Conservation (phyloP, 2,113 vertebrate genomes). For the Myotis yumanensis region DNA sequence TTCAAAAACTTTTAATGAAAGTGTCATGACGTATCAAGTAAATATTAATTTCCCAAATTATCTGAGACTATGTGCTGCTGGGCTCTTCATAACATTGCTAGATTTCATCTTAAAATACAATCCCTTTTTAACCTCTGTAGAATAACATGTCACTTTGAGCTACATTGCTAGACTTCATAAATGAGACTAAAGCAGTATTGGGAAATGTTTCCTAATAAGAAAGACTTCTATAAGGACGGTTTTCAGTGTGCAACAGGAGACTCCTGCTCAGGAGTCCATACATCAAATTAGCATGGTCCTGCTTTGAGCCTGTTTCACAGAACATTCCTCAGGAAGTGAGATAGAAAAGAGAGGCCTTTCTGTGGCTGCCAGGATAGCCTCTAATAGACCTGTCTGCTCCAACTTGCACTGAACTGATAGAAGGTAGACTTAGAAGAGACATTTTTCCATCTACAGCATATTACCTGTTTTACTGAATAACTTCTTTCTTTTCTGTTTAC, state of each 20-base stretch:
- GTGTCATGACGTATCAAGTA: neutral
- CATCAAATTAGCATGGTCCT: neutral
- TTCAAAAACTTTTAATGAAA: constrained; percentile 9
- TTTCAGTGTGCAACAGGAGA: neutral
- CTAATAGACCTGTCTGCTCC: neutral
- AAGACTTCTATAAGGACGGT: neutral
- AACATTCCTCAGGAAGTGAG: neutral
- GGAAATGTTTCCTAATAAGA: neutral
- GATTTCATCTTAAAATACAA: constrained; percentile 36
- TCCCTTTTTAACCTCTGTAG: neutral
- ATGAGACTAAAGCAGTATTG: neutral
- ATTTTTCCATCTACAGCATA: neutral
- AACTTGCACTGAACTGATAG: neutral
- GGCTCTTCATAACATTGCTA: neutral
- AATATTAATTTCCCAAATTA: constrained; percentile 48
- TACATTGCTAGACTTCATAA: neutral
- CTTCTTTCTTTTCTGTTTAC: neutral
- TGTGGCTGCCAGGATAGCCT: neutral
- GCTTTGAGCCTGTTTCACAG: neutral
- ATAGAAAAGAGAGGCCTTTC: neutral
- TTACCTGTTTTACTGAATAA: neutral
- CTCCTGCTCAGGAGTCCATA: neutral
- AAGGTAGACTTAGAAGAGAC: neutral
- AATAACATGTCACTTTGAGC: constrained; percentile 6
- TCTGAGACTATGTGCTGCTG: neutral